phyloP scores from a whole-genome alignment of 1,140 invertebrate species.

The Druon quercuslanigerum region DNA sequence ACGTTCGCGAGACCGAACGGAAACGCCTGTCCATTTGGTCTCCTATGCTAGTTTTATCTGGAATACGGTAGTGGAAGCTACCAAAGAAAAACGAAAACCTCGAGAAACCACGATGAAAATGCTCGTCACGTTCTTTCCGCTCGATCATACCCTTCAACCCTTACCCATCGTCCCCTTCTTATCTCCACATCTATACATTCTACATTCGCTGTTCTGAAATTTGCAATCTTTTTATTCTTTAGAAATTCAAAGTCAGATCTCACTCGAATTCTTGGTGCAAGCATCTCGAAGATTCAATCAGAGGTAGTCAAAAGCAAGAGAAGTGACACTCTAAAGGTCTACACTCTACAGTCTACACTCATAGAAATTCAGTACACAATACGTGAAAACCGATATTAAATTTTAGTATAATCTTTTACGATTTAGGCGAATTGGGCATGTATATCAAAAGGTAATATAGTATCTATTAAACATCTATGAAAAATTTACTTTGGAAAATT shows the following conservation, averaged over 20 bases:
- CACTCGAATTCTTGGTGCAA: background rate
- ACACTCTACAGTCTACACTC: no score
- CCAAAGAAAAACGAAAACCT: conserved; percentile 36
- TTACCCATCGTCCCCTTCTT: background rate
- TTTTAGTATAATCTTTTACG: no score
- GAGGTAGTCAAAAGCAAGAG: no score
- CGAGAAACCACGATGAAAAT: conserved; percentile 44
- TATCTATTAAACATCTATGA: no score
- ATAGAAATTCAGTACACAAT: no score
- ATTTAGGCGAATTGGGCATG: no score
- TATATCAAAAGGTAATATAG: no score
- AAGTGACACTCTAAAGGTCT: no score
- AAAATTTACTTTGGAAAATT: no score
- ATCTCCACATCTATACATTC: background rate
- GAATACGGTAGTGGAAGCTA: conserved; percentile 19
- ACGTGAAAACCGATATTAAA: no score
- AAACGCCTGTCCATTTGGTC: conserved; percentile 51
- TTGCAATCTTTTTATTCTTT: conserved; percentile 20
- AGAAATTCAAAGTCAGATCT: conserved; percentile 4
- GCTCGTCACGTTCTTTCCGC: conserved; percentile 27
- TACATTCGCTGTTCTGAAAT: conserved; percentile 1
- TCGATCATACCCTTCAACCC: conserved; percentile 26
- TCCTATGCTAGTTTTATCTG: conserved; percentile 35
- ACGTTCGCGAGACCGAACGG: conserved; percentile 50
- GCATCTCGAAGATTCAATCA: no score